phyloP scores from a whole-genome alignment of 2,113 vertebrate genomes.

The Australoheros scitulus region DNA sequence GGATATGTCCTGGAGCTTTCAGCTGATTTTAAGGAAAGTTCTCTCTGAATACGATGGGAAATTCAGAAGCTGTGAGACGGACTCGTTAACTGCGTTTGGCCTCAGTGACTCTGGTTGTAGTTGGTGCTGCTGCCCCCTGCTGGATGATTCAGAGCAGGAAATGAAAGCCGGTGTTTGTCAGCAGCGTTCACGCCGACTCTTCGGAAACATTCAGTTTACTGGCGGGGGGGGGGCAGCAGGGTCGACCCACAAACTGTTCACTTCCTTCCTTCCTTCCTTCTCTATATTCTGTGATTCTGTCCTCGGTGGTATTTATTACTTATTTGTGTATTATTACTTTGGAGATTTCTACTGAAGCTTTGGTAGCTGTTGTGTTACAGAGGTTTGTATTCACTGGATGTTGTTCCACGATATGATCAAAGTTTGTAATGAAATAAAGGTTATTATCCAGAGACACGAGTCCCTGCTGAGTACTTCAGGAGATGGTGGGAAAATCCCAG shows the following conservation, averaged over 20 bases:
- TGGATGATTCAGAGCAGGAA: background rate
- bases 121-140: slow-evolving; percentile 16
- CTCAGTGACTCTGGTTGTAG: background rate
- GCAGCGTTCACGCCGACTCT: background rate
- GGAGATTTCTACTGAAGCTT: slow-evolving; percentile 28
- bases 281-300: slow-evolving; percentile 18
- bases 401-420: slow-evolving; percentile 34
- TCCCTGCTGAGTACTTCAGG: too few relatives aligned
- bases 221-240: background rate
- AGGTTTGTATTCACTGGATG: slow-evolving; percentile 30
- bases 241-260: background rate
- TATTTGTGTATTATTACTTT: slow-evolving; percentile 4
- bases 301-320: slow-evolving; percentile 28
- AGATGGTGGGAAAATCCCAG: background rate
- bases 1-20: background rate
- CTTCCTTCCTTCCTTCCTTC: slow-evolving; percentile 5
- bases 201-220: background rate
- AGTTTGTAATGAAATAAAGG: slow-evolving; percentile 65
- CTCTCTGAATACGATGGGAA: background rate
- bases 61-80: background rate
- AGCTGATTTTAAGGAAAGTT: background rate
- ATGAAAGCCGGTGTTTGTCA: background rate
- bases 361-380: slow-evolving; percentile 26
- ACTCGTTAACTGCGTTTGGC: background rate
- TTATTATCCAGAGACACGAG: background rate